Evolutionary conservation across 1,140 invertebrate genomes (phyloP), one percentile per base, ranked within the genome.

Genomic region (Heliconius congener): DNA sequence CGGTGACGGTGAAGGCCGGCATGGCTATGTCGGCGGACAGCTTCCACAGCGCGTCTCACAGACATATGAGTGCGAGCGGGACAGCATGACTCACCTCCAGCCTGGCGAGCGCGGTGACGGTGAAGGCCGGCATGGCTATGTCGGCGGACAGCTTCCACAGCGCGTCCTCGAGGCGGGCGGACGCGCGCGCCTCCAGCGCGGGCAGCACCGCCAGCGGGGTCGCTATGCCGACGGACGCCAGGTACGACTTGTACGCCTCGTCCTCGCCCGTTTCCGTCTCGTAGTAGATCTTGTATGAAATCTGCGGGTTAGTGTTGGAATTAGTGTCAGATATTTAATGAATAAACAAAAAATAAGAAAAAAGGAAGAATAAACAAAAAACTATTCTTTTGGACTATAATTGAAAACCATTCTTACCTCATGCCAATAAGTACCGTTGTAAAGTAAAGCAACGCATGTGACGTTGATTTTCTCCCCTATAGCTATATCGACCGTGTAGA

Each of bases 401-500:
- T 46, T 13, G 42, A 13, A 42, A 1, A 46, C 3, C 18, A 19
- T 52, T 16, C 88, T 86, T 90, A 96, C 96, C 93, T 96, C 95
- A 73, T 96, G 87, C 95, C 94, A 96, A 71, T 95, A 88, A 37
- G 84, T 88, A 50, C 95, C 85, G 83, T 95, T 95, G 78, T 94
- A 95, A 37, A 96, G 89, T 72, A 95, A 91, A 0, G 96, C 81
- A 11, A 93, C 85, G 30, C 96, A 88, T 1, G 95, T 93, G 46
- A 96, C 91, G 55, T 95, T 95, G 84, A 96, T 96, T 16, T 94
- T 94, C 66, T 95, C 94, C 13, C 95, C 95, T 23, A 96, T 84
- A 42, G 95, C 90, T 0, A 96, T 88, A 66, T 96, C 90, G 60
- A 97, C 95, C 4, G 96, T 95, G 81, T 96, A 96, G 39, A 95